phyloP scores from a whole-genome alignment of 2,888 invertebrate genomes.

The Cotesia congregata region DNA sequence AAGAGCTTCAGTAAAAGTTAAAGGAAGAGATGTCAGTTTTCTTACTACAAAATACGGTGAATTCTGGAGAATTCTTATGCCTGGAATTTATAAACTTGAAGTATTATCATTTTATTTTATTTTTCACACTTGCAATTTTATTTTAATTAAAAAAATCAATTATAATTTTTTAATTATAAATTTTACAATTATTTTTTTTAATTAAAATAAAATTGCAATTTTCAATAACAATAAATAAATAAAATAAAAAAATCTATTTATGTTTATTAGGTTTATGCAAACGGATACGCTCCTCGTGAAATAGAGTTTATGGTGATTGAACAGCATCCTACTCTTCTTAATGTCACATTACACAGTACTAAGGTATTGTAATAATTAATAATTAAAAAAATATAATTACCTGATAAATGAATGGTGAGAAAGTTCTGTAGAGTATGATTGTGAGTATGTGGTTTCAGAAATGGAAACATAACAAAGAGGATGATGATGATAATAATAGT shows the following conservation, averaged over 20 bases:
- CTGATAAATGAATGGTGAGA: neutral
- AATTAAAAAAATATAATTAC: slow-evolving; percentile 8
- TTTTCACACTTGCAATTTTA: too few relatives aligned
- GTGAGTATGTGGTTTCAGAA: slow-evolving; percentile 51
- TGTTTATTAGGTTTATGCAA: slow-evolving; percentile 80
- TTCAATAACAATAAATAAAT: too few relatives aligned
- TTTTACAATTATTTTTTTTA: too few relatives aligned
- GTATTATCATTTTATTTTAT: slow-evolving; percentile 70
- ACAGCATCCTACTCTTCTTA: slow-evolving; percentile 86
- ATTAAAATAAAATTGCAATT: too few relatives aligned
- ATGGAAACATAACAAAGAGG: slow-evolving; percentile 38
- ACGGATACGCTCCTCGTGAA: slow-evolving; percentile 86
- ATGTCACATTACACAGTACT: slow-evolving; percentile 84
- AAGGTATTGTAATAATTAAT: slow-evolving; percentile 74
- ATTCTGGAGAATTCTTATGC: slow-evolving; percentile 92
- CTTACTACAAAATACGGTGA: slow-evolving; percentile 93
- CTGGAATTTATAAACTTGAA: slow-evolving; percentile 88
- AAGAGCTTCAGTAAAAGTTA: slow-evolving; percentile 83
- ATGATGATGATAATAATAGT: slow-evolving; percentile 40
- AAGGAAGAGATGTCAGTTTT: slow-evolving; percentile 87
- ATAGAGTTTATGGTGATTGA: slow-evolving; percentile 89
- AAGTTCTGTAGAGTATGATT: slow-evolving; percentile 5
- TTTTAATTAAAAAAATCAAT: too few relatives aligned
- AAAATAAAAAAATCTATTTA: neutral
- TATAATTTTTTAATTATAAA: too few relatives aligned